Base-by-base conservation (phyloP, 2,888 invertebrate genomes). In the Galeopsomyia nigrocyanea region DNA sequence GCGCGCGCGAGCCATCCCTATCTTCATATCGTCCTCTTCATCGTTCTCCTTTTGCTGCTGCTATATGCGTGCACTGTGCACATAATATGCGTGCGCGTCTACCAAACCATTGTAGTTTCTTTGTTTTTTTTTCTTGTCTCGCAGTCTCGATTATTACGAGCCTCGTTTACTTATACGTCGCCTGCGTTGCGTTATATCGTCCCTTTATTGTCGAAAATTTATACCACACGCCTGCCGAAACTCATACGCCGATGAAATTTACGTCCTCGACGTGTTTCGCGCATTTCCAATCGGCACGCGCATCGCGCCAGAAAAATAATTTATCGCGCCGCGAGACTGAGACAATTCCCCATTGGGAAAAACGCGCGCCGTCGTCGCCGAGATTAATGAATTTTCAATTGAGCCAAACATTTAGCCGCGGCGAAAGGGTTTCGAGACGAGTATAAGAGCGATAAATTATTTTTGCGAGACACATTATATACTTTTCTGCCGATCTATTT, bases 361-460 rank as follows among this genome's bases (percentile, higher is more conserved):
- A 39, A 39, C 1, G 10, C 7, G 39, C n/a, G n/a, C n/a, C n/a
- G n/a, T n/a, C n/a, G n/a, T 9, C 13, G 39, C 10, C 39, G 39
- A 39, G 39, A 39, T 39, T 39, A 39, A 39, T 39, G 39, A 39
- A 39, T 39, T 39, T 39, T 39, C 39, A 10, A 39, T 39, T 3
- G 39, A 13, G 39, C 39, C 39, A 10, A 3, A 9, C 39, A 10
- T 10, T 39, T 39, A 39, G 39, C 16, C 49, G 21, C 19, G 64
- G 71, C 46, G 57, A 39, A 68, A 53, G 60, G 47, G 60, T 39
- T 60, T n/a, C n/a, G n/a, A n/a, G n/a, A n/a, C n/a, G 51, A 50
- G 7, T 3, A 39, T 7, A 39, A 3, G 62, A 62, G 62, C 62
- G 62, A 50, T 49, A 50, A 62, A 62, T 50, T 49, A 50, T 47